phyloP scores from a whole-genome alignment of 2,113 vertebrate species.

The Entosphenus tridentatus region DNA sequence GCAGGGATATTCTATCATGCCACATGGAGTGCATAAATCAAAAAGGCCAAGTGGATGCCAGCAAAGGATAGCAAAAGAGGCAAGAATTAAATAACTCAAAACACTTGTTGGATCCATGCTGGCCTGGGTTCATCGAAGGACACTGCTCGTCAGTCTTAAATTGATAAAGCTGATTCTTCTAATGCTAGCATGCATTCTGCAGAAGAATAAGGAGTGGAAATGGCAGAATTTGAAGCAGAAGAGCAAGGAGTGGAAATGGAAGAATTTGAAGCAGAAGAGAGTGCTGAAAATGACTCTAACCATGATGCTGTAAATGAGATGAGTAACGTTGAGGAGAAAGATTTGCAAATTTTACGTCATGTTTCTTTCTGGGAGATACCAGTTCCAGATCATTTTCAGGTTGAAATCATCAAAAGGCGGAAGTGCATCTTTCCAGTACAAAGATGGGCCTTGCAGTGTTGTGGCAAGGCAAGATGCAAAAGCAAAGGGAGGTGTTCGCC shows the following conservation, averaged over 20 bases:
- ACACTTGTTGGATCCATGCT: too few species aligned
- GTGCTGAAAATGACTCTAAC: too few species aligned
- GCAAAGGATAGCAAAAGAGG: too few species aligned
- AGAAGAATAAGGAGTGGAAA: background rate
- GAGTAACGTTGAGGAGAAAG: too few species aligned
- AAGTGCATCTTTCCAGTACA: constrained; percentile 3
- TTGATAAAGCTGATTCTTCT: background rate
- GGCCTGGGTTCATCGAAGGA: too few species aligned
- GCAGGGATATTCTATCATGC: background rate
- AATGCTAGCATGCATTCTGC: constrained; percentile 1
- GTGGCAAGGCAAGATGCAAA: constrained; percentile 1
- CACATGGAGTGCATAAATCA: background rate
- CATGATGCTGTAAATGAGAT: too few species aligned
- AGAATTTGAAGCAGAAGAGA: too few species aligned
- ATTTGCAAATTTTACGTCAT: too few species aligned
- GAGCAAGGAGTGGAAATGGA: too few species aligned
- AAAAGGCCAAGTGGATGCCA: too few species aligned
- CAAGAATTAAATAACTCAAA: too few species aligned
- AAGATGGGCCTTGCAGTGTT: background rate
- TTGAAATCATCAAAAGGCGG: background rate
- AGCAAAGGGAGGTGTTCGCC: background rate
- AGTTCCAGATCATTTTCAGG: constrained; percentile 3
- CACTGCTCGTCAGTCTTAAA: too few species aligned
- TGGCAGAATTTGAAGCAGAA: background rate
- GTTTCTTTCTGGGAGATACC: constrained; percentile 2